These are phyloP conservation scores for Acrobasis repandana DNA, from an alignment of 2,888 invertebrate species.

Conservation along the genomic window DNA sequence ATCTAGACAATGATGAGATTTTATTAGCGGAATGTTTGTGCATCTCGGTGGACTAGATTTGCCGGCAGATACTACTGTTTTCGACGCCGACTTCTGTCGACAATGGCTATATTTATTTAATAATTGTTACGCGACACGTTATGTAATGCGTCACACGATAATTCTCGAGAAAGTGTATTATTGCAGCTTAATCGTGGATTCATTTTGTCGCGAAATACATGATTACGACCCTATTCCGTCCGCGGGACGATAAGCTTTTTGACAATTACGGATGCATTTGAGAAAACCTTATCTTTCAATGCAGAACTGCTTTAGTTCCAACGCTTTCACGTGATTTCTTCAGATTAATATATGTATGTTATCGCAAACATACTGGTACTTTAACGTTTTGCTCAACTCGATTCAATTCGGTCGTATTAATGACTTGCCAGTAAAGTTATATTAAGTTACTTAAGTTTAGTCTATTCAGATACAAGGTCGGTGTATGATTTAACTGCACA, in stretches of 20 bases:
- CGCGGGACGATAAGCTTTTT: slow-evolving; percentile 41
- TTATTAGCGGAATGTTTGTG: slow-evolving; percentile 51
- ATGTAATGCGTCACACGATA: slow-evolving; percentile 61
- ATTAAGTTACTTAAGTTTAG: slow-evolving; percentile 5
- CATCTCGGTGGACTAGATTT: slow-evolving; percentile 35
- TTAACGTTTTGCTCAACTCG: background rate
- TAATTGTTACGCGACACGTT: slow-evolving; percentile 52
- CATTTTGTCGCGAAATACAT: slow-evolving; percentile 48
- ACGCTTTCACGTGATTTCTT: slow-evolving; percentile 48
- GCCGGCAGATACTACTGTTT: slow-evolving; percentile 25
- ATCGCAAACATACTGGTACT: background rate
- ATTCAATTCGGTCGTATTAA: background rate
- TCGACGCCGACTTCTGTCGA: slow-evolving; percentile 36
- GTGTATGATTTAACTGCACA: background rate
- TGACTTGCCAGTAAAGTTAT: background rate
- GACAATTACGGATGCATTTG: slow-evolving; percentile 39
- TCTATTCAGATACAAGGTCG: slow-evolving; percentile 9
- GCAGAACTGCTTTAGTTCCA: slow-evolving; percentile 37
- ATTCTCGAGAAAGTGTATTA: slow-evolving; percentile 60
- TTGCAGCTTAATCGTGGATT: slow-evolving; percentile 43
- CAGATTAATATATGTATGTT: background rate
- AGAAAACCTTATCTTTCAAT: slow-evolving; percentile 36
- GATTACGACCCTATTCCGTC: slow-evolving; percentile 36
- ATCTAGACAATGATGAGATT: slow-evolving; percentile 62
- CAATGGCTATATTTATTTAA: slow-evolving; percentile 48